Conservation (phyloP, 1,140 invertebrate genomes). For the Littorina saxatilis region DNA sequence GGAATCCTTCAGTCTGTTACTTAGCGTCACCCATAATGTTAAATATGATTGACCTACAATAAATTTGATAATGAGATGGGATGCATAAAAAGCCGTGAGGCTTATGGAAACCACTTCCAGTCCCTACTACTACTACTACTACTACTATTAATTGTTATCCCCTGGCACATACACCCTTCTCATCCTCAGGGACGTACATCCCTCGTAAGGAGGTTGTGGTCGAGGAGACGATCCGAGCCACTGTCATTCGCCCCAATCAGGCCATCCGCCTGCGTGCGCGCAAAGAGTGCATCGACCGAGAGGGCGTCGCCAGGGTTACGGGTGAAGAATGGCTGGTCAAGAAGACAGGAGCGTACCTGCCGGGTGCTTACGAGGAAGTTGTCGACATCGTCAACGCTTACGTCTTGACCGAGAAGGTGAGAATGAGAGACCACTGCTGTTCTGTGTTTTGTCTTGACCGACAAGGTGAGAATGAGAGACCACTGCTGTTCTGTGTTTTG, state of each 20-base stretch:
- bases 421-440: too few species aligned
- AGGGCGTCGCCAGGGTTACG: constrained; percentile 74
- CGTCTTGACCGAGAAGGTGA: constrained; percentile 77
- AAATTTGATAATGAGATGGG: too few species aligned
- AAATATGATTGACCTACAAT: too few species aligned
- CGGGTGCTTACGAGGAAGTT: constrained; percentile 78
- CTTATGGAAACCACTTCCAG: too few species aligned
- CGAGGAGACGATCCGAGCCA: constrained; percentile 74
- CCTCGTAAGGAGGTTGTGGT: constrained; percentile 77
- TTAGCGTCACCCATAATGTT: too few species aligned
- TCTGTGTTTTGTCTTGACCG: too few species aligned
- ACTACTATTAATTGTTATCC: too few species aligned
- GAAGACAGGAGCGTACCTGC: constrained; percentile 77
- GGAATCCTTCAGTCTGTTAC: too few species aligned
- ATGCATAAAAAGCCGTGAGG: too few species aligned
- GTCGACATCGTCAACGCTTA: constrained; percentile 77
- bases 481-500: too few species aligned
- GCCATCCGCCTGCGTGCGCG: constrained; percentile 76
- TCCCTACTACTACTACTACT: too few species aligned
- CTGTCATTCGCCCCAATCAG: constrained; percentile 69
- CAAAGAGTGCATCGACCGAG: constrained; percentile 76
- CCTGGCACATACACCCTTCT: background rate
- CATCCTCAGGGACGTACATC: constrained; percentile 76
- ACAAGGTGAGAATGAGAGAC: too few species aligned
- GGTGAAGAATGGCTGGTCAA: constrained; percentile 79